Percentiles rank a stretch among this genome's conserved stretches.
Evolutionary conservation across 2,888 invertebrate genomes (phyloP).

Genomic region (Tuberolachnus salignus): DNA sequence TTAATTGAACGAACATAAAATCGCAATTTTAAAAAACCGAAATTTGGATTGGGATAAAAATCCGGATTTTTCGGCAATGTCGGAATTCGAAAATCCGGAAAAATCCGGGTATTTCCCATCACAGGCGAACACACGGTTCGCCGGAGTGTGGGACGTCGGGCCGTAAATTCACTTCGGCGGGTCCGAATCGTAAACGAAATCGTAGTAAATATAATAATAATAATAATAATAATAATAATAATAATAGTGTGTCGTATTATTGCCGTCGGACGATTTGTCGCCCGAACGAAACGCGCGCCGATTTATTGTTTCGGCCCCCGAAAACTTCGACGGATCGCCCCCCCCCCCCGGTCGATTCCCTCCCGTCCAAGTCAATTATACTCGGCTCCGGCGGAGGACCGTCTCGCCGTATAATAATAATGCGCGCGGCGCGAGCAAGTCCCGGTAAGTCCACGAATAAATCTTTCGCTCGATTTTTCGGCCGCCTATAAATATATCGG

Average conservation of each 20-base stretch:
- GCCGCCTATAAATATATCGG: slow-evolving; percentile 37
- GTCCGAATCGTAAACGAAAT: neutral
- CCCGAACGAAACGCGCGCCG: no score
- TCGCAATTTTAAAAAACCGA: no score
- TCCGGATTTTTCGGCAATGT: no score
- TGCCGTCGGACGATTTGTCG: slow-evolving; percentile 44
- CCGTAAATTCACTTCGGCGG: slow-evolving; percentile 23
- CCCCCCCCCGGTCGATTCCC: slow-evolving; percentile 18
- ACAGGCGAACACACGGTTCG: no score
- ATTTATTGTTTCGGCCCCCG: slow-evolving; percentile 30
- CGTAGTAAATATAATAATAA: no score
- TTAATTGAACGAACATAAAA: no score
- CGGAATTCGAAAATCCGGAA: no score
- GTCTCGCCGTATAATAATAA: neutral
- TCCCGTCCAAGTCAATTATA: slow-evolving; percentile 48
- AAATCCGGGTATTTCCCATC: no score
- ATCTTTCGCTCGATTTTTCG: slow-evolving; percentile 53
- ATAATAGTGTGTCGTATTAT: no score
- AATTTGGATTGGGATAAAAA: no score
- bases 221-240: no score
- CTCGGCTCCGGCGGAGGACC: slow-evolving; percentile 14
- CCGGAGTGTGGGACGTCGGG: neutral
- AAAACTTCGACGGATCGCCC: slow-evolving; percentile 48
- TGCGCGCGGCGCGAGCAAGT: neutral
- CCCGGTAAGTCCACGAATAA: slow-evolving; percentile 50